phyloP scores from a whole-genome alignment of 2,797 vertebrate genomes.

The Acrossocheilus wenchowensis region DNA sequence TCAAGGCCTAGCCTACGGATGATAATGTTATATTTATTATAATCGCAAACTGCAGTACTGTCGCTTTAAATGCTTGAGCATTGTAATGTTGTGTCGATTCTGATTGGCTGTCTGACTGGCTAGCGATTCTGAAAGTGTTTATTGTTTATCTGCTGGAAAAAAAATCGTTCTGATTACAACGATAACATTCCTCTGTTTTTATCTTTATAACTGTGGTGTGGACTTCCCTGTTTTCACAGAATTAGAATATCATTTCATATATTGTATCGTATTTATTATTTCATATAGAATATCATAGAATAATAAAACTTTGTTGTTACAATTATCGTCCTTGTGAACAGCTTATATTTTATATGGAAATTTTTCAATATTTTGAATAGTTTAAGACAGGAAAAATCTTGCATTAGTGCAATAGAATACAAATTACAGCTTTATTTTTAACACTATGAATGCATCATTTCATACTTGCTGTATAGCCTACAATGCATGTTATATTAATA shows the following conservation, averaged over 20 bases:
- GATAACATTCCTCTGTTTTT: too few relatives aligned
- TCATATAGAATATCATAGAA: neutral
- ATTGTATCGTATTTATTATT: too few relatives aligned
- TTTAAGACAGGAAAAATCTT: neutral
- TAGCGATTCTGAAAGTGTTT: neutral
- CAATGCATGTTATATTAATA: conserved; percentile 1
- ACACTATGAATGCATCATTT: neutral
- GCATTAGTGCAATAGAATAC: neutral
- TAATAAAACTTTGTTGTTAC: neutral
- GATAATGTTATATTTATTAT: neutral
- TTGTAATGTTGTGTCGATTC: neutral
- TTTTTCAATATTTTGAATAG: neutral
- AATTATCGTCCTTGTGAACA: neutral
- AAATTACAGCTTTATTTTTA: neutral
- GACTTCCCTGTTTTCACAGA: too few relatives aligned
- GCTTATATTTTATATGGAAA: neutral
- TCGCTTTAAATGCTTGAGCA: neutral
- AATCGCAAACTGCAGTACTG: neutral
- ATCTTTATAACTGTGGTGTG: too few relatives aligned
- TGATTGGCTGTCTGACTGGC: neutral
- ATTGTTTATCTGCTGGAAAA: neutral
- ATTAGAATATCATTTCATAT: too few relatives aligned
- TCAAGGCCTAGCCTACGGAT: neutral
- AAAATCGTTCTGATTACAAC: neutral
- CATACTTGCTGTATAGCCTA: neutral